Percentiles rank a stretch among this genome's conserved stretches.
Conservation (phyloP, 2,888 invertebrate species). For the Listrodromus nycthemerus region DNA sequence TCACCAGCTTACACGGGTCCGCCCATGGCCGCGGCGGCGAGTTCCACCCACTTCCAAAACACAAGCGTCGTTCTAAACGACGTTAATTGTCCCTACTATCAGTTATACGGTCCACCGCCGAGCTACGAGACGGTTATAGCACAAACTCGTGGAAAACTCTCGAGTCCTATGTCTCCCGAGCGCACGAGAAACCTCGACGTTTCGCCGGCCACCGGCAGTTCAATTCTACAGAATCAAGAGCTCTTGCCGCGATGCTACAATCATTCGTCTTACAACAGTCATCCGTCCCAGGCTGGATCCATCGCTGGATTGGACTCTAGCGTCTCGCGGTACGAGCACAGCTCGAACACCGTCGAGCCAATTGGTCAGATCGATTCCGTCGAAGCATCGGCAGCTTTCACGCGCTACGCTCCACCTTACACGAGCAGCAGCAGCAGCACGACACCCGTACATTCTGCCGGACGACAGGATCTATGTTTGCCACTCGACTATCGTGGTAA, state of each 20-base stretch:
- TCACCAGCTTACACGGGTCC: constrained; percentile 74
- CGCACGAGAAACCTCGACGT: constrained; percentile 65
- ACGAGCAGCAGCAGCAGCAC: constrained; percentile 37
- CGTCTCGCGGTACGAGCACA: constrained; percentile 69
- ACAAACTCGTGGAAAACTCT: constrained; percentile 80
- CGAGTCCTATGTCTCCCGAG: constrained; percentile 78
- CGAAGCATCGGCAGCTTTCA: constrained; percentile 52
- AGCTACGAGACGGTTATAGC: constrained; percentile 85
- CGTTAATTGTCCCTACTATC: constrained; percentile 84
- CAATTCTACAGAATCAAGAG: constrained; percentile 69
- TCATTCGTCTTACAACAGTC: constrained; percentile 68
- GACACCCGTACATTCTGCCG: constrained; percentile 53
- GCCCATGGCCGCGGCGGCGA: constrained; percentile 75
- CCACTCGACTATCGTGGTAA: constrained; percentile 62
- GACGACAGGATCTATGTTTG: constrained; percentile 52
- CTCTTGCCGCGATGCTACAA: constrained; percentile 75
- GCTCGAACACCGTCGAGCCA: constrained; percentile 60
- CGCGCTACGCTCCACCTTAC: constrained; percentile 54
- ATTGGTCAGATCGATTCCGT: constrained; percentile 47
- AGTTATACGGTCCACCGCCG: constrained; percentile 85
- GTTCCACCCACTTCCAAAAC: constrained; percentile 81
- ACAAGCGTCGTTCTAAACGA: constrained; percentile 82
- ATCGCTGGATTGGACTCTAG: constrained; percentile 52
- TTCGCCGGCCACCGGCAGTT: constrained; percentile 42
- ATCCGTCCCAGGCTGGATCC: constrained; percentile 63